Conservation (phyloP, 2,888 invertebrate genomes). For the Ctenicera cuprea region DNA sequence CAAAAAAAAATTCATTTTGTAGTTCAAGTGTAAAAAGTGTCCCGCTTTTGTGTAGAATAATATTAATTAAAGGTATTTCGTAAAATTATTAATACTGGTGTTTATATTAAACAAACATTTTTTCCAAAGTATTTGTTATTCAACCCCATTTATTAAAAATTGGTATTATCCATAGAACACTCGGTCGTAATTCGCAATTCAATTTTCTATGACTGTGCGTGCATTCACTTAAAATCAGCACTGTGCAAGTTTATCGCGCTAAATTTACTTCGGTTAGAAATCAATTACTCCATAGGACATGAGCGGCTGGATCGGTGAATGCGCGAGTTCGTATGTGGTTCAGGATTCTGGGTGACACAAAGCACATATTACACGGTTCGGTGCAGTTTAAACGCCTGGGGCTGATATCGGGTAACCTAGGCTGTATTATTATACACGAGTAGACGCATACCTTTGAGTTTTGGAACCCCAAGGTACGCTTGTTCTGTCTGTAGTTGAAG, state of each 20-base stretch:
- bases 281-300: constrained; percentile 41
- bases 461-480: constrained; percentile 21
- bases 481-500: constrained; percentile 9
- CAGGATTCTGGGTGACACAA: constrained; percentile 40
- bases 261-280: constrained; percentile 36
- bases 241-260: constrained; percentile 26
- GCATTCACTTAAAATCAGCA: constrained; percentile 1
- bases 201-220: background rate
- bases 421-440: constrained; percentile 39
- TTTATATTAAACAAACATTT: too few species aligned
- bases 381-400: constrained; percentile 41
- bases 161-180: too few species aligned
- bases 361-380: constrained; percentile 47
- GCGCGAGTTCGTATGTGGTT: constrained; percentile 43
- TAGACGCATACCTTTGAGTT: constrained; percentile 39
- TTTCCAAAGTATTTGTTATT: too few species aligned
- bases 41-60: too few species aligned
- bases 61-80: too few species aligned
- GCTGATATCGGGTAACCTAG: constrained; percentile 44
- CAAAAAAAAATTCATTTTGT: too few species aligned
- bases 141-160: too few species aligned
- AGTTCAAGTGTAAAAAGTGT: too few species aligned
- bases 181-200: too few species aligned
- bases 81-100: too few species aligned
- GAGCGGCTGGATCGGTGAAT: constrained; percentile 35